Evolutionary conservation across 2,797 vertebrate genomes (phyloP), one percentile per base, ranked within the genome.

Genomic region (Simalia tracyae): DNA sequence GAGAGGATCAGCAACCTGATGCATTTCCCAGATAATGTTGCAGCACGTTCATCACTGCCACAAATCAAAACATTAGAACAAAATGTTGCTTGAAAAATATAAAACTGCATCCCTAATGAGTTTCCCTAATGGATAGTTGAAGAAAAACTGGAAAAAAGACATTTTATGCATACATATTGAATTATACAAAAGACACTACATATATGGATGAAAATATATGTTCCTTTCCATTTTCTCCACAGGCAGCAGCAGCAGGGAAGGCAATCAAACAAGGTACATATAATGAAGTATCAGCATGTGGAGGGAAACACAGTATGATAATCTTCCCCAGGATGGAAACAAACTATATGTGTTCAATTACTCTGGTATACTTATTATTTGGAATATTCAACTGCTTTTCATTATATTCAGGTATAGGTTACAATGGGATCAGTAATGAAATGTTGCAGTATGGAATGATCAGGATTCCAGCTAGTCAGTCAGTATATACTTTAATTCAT

Each of bases 241-340:
- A 84, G 89, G 89, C 46, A 26, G 60, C 26, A 87, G 89, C 92
- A 88, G 86, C 89, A 90, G 92, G 92, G 50, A 50, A 90, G 85
- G 17, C 72, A 90, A 92, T 92, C 89, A 90, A 90, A 59, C 59
- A 28, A 72, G 60, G 59, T 87, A 88, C 86, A 92, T 61, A 92
- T 92, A 92, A 91, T 89, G 89, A 91, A 93, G 92, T 91, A 91
- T 88, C 90, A 93, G 92, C 92, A 72, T 91, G 92, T 66, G 68
- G 84, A 76, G 11, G 31, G 60, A 88, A 87, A 26, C 68, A 50
- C 59, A 66, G 60, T 90, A 84, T 84, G 60, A 64, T 88, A 84
- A 84, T 88, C 56, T 88, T 90, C 86, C 50, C 89, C 64, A 88
- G 60, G 68, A 81, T 86, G 61, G 66, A 89, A 60, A 60, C 24